A percentile compares a stretch with the other conserved stretches of the same genome.
Conservation (phyloP, 2,113 vertebrate species). For the Calidris pygmaea region DNA sequence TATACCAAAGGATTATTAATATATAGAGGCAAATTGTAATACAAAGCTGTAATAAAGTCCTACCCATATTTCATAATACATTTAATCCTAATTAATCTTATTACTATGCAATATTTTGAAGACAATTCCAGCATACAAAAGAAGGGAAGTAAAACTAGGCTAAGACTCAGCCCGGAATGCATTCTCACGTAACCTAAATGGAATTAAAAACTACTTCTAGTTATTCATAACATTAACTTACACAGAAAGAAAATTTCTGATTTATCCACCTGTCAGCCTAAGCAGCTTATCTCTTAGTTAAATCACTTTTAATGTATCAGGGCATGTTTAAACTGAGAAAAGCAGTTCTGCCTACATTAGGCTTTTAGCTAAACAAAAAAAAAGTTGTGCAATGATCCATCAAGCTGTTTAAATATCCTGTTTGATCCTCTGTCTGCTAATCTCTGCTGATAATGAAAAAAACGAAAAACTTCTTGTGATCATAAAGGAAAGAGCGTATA, state of each 20-base stretch:
- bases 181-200: neutral
- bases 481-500: neutral
- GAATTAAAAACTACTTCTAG: neutral
- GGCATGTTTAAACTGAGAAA: neutral
- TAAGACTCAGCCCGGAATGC: neutral
- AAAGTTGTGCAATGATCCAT: neutral
- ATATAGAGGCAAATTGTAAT: constrained; percentile 12
- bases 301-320: neutral
- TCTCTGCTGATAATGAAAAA: neutral
- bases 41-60: neutral
- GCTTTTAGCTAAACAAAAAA: neutral
- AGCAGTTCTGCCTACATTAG: neutral
- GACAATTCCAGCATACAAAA: neutral
- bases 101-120: neutral
- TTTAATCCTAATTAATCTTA: neutral
- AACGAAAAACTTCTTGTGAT: neutral
- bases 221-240: neutral
- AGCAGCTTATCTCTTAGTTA: neutral
- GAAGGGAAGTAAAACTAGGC: neutral
- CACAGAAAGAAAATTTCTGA: neutral
- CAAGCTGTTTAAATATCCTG: neutral
- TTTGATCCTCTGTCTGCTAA: neutral
- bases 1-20: constrained; percentile 4
- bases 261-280: neutral
- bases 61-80: neutral